Evolutionary conservation across 2,113 vertebrate genomes (phyloP).

Genomic region (Podarcis muralis): DNA sequence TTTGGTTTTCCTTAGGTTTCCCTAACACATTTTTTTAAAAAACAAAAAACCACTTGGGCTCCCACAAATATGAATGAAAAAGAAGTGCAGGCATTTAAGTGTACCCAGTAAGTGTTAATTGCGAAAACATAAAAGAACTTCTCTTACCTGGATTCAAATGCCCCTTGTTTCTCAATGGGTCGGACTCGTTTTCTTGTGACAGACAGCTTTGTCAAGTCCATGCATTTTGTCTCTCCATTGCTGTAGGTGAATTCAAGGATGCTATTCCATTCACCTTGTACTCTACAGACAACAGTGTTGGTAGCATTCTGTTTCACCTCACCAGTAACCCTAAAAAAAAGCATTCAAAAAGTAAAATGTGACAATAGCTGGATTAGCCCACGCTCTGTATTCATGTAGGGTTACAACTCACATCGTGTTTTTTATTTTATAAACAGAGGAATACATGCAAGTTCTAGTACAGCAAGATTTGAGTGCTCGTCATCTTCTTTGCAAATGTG

Average conservation of each 20-base stretch:
- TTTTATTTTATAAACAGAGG: not conserved
- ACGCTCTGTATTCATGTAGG: not conserved
- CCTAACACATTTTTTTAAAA: not conserved
- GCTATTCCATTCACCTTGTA: conserved; percentile 98
- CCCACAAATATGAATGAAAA: not conserved
- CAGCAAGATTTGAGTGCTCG: not conserved
- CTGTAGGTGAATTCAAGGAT: conserved; percentile 90
- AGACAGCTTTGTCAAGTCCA: conserved; percentile 89
- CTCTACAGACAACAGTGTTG: conserved; percentile 88
- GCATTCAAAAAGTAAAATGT: not conserved
- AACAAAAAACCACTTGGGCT: not conserved
- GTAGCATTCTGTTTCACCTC: conserved; percentile 93
- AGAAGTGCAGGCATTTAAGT: not conserved
- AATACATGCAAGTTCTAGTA: not conserved
- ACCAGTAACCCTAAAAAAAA: conserved; percentile 84
- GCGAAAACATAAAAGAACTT: not conserved
- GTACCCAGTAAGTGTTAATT: not conserved
- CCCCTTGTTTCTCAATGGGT: conserved; percentile 88
- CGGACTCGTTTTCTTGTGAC: conserved; percentile 89
- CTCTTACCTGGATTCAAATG: conserved; percentile 90
- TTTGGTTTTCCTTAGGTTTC: not conserved
- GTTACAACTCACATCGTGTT: not conserved
- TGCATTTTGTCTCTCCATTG: conserved; percentile 83
- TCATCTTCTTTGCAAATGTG: not conserved
- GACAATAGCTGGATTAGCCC: not conserved